A percentile compares a stretch with the other conserved stretches of the same genome.
Conservation (phyloP, 2,797 vertebrate species). For the Enteromius radiatus region DNA sequence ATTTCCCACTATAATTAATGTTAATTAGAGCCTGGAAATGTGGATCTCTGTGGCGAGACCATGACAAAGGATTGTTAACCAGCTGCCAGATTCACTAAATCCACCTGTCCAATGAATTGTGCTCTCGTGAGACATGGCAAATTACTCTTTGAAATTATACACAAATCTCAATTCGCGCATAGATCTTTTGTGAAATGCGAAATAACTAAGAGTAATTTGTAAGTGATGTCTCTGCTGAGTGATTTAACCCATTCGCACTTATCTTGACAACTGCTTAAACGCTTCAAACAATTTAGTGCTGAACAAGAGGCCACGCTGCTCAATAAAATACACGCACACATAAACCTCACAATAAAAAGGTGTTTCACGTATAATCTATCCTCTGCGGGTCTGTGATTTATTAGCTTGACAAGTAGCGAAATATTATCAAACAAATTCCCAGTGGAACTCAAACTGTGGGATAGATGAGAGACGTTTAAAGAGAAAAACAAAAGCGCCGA, state of each 20-base stretch:
- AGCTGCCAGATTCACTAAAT: slow-evolving; percentile 84
- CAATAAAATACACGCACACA: slow-evolving; percentile 28
- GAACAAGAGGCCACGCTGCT: background rate
- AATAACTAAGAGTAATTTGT: slow-evolving; percentile 44
- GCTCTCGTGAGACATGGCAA: slow-evolving; percentile 65
- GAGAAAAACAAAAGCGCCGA: background rate
- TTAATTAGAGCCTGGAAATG: slow-evolving; percentile 82
- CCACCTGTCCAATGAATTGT: slow-evolving; percentile 75
- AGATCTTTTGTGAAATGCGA: slow-evolving; percentile 25
- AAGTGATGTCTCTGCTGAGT: slow-evolving; percentile 24
- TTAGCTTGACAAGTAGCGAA: background rate
- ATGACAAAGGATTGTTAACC: slow-evolving; percentile 85
- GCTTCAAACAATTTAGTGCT: slow-evolving; percentile 12
- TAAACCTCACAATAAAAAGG: slow-evolving; percentile 20
- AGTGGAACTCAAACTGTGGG: background rate
- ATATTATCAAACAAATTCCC: background rate
- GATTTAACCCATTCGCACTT: slow-evolving; percentile 8
- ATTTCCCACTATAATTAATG: slow-evolving; percentile 82
- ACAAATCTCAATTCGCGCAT: slow-evolving; percentile 43
- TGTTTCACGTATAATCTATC: background rate
- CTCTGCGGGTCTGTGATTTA: slow-evolving; percentile 4
- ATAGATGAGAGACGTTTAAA: background rate
- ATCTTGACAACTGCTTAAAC: background rate
- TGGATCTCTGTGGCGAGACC: slow-evolving; percentile 78
- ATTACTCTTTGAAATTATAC: slow-evolving; percentile 65